A percentile compares a stretch with the other conserved stretches of the same genome.
phyloP scores from a whole-genome alignment of 2,888 invertebrate genomes.

The Schizaphis graminum region DNA sequence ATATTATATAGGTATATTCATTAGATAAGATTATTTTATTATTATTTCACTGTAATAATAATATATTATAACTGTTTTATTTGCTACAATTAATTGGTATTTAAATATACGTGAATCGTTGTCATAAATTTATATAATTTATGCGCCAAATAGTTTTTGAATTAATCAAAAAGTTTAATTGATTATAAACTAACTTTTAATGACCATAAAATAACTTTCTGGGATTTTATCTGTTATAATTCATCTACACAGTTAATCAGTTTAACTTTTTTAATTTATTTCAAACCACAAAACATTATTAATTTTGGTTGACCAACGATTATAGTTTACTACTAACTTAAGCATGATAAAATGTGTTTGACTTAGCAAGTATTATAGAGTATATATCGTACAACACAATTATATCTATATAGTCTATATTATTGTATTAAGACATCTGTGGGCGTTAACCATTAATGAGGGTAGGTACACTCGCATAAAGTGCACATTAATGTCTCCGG shows the following conservation, averaged over 20 bases:
- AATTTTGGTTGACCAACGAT: background rate
- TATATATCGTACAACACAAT: background rate
- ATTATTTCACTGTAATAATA: background rate
- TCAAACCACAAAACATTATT: background rate
- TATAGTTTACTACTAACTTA: background rate
- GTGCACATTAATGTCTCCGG: background rate
- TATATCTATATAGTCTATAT: background rate
- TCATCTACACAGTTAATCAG: background rate
- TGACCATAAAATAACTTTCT: background rate
- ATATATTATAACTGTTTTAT: background rate
- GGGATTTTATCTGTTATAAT: background rate
- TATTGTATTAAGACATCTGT: background rate
- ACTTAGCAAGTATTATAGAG: background rate
- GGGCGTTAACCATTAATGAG: background rate
- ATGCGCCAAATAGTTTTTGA: background rate
- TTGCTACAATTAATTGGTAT: background rate
- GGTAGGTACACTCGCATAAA: background rate
- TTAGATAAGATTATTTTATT: background rate
- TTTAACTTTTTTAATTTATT: background rate
- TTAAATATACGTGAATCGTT: background rate
- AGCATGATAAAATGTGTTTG: background rate
- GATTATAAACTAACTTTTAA: background rate
- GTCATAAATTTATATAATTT: background rate
- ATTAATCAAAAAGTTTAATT: background rate
- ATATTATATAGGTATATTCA: background rate